Percentiles rank a stretch among this genome's conserved stretches.
phyloP scores from a whole-genome alignment of 2,888 invertebrate species.

The Sylvicola cinctus region DNA sequence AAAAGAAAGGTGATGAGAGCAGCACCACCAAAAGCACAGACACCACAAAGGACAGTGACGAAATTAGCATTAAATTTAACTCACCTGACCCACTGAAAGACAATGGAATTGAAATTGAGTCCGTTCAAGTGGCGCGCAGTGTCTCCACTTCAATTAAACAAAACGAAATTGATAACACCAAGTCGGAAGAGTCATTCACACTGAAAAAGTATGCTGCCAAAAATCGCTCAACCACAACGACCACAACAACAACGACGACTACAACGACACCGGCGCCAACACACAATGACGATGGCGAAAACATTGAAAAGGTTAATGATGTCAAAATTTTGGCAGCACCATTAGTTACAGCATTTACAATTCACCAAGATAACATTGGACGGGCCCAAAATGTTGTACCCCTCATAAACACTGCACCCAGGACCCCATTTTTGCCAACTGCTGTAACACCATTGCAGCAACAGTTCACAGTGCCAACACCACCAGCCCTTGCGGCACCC shows the following conservation, averaged over 20 bases:
- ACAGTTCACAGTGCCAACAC: slow-evolving; percentile 6
- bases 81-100: slow-evolving; percentile 23
- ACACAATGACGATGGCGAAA: slow-evolving; percentile 43
- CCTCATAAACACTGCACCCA: slow-evolving; percentile 28
- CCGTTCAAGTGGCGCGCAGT: slow-evolving; percentile 22
- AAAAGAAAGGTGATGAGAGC: too few relatives aligned
- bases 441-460: slow-evolving; percentile 9
- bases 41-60: slow-evolving; percentile 17
- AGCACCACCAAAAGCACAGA: slow-evolving; percentile 5
- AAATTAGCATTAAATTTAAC: slow-evolving; percentile 26
- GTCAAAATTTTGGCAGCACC: slow-evolving; percentile 69
- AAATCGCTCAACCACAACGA: too few relatives aligned
- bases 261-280: slow-evolving; percentile 44
- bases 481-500: slow-evolving; percentile 2
- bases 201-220: too few relatives aligned
- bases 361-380: slow-evolving; percentile 61
- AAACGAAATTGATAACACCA: slow-evolving; percentile 22
- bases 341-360: slow-evolving; percentile 64
- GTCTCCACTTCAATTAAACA: slow-evolving; percentile 16
- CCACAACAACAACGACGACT: slow-evolving; percentile 31
- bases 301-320: slow-evolving; percentile 43
- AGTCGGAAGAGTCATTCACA: too few relatives aligned
- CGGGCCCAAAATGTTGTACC: slow-evolving; percentile 62
- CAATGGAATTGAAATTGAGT: slow-evolving; percentile 26
- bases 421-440: slow-evolving; percentile 18